Evolutionary conservation across 2,797 vertebrate genomes (phyloP), one percentile per base, ranked within the genome.

Genomic region (Acestrorhynchus altus): DNA sequence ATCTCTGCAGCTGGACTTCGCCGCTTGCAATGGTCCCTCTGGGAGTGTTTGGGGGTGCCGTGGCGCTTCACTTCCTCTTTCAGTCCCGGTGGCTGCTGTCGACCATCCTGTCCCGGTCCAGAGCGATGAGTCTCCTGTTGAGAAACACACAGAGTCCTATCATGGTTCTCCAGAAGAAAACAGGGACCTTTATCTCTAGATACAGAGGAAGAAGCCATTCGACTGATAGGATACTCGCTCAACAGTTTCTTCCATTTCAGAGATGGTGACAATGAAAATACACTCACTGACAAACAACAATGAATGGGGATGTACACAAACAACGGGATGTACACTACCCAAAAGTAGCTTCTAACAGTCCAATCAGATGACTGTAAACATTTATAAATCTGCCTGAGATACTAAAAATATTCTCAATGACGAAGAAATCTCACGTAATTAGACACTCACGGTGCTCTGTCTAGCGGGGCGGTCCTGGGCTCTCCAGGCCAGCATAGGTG

Each of bases 391-490:
- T n/a, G n/a, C n/a, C n/a, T 44, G 16, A 24, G 18, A 39, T 39
- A 44, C 71, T 24, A 56, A n/a, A 35, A 18, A 75, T 12, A 66
- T 20, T 22, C 39, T 39, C 54, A 51, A 59, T n/a, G 63, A 11
- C 15, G 44, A 47, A 26, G 8, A 51, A 16, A n/a, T 1, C 5
- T 24, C 1, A 6, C 5, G 1, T 60, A 26, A 15, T 31, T 16
- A 31, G 57, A 1, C 44, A 63, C 92, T 93, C 81, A 93, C 93
- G 86, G 86, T 92, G 91, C 91, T 93, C 89, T 91, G 91, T 83
- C 89, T 93, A 86, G 89, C 86, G 72, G 88, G 87, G 80, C 91
- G 88, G 70, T 84, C 90, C 83, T 91, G 69, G 56, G 87, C 73
- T 73, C 91, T 91, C 77, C 89, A 93, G 66, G 87, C 90, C 87